Evolutionary conservation across 2,888 invertebrate genomes (phyloP), one percentile per base, ranked within the genome.

Genomic region (Brenthis daphne): DNA sequence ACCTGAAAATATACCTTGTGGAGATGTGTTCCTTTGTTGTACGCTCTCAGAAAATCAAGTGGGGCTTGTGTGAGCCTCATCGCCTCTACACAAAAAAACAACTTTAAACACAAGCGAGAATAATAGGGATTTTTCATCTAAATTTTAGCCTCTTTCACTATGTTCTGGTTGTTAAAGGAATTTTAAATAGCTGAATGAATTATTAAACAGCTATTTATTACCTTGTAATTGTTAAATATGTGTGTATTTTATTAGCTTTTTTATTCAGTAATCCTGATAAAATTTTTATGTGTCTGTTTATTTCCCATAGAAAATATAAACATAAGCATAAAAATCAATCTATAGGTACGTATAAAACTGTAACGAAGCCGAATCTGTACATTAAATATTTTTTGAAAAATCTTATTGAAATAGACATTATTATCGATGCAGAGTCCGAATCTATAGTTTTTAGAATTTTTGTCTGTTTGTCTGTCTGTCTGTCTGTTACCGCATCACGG

Each of bases 11-110:
- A 72, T 75, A 75, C 71, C 73, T 43, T 43, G 37, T 71, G 57
- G 74, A 74, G 72, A 71, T 64, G 68, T 70, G 63, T 65, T 71
- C 72, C 75, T 77, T 77, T 77, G 77, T 77, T 75, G 67, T 68
- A 73, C 66, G 71, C 74, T 68, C 73, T 75, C 73, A 60, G 69
- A 73, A 68, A 72, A 72, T 72, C 74, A 74, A 76, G 76, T 71
- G 74, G 69, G 60, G 58, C 74, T 75, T 73, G 73, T 76, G 70
- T 71, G 70, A 69, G 70, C 57, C 70, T 71, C 75, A 72, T 74
- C 68, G 68, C 72, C 67, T 71, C 68, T 69, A 65, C 61, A 69
- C 68, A 73, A 73, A 72, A 74, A 71, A 73, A 74, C 65, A 69
- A 70, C 64, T 68, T 68, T 61, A 58, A 71, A 70, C 65, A 65